Conservation (phyloP, 2,888 invertebrate genomes). For the Spodoptera exigua region DNA sequence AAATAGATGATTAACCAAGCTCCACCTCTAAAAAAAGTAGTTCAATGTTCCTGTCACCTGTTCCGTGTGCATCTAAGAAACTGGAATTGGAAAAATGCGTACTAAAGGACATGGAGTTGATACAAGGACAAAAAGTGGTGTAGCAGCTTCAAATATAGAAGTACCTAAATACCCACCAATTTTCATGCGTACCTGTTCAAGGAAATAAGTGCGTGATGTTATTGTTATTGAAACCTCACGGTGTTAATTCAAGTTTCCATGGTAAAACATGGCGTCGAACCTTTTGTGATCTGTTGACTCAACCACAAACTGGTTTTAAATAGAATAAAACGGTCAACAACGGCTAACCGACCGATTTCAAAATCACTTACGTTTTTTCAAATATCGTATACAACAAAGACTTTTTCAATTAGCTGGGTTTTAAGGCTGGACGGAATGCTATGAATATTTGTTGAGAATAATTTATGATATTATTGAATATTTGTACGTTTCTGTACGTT, state of each 20-base stretch:
- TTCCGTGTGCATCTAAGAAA: too few species aligned
- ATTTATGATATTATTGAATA: constrained; percentile 37
- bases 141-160: too few species aligned
- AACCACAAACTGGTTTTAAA: constrained; percentile 48
- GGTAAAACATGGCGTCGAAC: constrained; percentile 36
- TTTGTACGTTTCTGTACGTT: constrained; percentile 26
- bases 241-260: constrained; percentile 30
- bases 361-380: constrained; percentile 14
- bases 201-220: too few species aligned
- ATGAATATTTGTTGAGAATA: constrained; percentile 28
- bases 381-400: not conserved
- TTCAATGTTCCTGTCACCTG: too few species aligned
- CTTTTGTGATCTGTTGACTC: constrained; percentile 54
- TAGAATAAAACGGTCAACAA: constrained; percentile 32
- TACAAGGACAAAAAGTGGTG: too few species aligned
- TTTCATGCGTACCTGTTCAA: too few species aligned
- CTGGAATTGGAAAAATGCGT: too few species aligned
- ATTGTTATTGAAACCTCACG: constrained; percentile 2
- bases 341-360: constrained; percentile 29
- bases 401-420: constrained; percentile 23
- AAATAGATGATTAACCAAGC: too few species aligned
- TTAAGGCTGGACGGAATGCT: constrained; percentile 35
- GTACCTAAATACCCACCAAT: too few species aligned
- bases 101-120: too few species aligned
- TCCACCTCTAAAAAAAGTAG: too few species aligned